Evolutionary conservation across 2,888 invertebrate species (phyloP).

Genomic region (Callimorpha dominula): DNA sequence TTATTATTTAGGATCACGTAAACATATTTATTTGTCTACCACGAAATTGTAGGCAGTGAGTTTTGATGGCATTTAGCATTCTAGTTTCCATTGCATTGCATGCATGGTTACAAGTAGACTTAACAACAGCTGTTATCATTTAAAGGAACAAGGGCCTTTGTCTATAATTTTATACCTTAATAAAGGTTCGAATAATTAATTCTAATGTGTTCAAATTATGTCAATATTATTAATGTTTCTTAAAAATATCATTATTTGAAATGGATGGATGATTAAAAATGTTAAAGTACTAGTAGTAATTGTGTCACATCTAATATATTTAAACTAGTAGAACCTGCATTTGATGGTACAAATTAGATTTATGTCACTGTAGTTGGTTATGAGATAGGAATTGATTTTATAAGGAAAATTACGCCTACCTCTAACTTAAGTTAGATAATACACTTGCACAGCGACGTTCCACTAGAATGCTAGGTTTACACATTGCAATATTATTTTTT

Average conservation of each 20-base stretch:
- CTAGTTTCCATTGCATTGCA: not conserved
- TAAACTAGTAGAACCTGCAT: slow-evolving; percentile 60
- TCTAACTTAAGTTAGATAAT: slow-evolving; percentile 52
- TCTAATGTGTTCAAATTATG: slow-evolving; percentile 48
- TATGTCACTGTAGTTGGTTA: slow-evolving; percentile 52
- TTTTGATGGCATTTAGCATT: not conserved
- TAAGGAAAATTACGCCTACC: slow-evolving; percentile 46
- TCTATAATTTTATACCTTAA: not conserved
- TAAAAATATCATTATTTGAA: slow-evolving; percentile 11
- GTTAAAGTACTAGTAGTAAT: slow-evolving; percentile 27
- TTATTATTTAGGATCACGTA: slow-evolving; percentile 17
- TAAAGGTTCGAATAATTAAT: slow-evolving; percentile 9
- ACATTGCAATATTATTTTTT: slow-evolving; percentile 36
- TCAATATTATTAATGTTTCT: slow-evolving; percentile 54
- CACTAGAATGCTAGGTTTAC: slow-evolving; percentile 44
- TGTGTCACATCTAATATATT: slow-evolving; percentile 41
- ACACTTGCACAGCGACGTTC: slow-evolving; percentile 50
- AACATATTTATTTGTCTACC: slow-evolving; percentile 10
- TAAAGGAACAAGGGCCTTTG: not conserved
- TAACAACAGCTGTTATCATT: not conserved
- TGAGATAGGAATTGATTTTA: slow-evolving; percentile 47
- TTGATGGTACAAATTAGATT: slow-evolving; percentile 82
- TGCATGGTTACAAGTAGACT: not conserved
- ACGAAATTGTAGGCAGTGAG: not conserved
- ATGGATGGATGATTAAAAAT: slow-evolving; percentile 17